Conservation (phyloP, 2,113 vertebrate species). For the Calonectris borealis region DNA sequence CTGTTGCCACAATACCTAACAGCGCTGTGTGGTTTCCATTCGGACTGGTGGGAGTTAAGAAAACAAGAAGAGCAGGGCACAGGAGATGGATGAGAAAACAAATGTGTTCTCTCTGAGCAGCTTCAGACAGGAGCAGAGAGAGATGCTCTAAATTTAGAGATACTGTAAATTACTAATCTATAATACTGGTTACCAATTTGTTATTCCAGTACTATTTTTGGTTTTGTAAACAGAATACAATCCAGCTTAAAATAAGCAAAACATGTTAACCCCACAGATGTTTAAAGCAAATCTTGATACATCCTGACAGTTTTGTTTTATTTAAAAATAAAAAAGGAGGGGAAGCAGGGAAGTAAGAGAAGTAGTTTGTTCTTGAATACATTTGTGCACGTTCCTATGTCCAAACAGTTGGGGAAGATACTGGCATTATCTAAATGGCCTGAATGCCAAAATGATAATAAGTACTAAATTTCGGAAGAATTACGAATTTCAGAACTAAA, state of each 20-base stretch:
- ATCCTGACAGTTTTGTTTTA: background rate
- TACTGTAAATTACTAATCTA: background rate
- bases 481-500: background rate
- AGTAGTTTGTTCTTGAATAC: background rate
- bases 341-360: background rate
- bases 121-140: background rate
- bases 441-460: background rate
- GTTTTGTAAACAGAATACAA: background rate
- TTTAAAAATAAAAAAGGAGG: background rate
- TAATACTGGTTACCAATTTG: background rate
- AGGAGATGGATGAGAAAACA: background rate
- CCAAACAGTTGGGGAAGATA: background rate
- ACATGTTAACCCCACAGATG: rapidly evolving
- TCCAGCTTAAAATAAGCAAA: background rate
- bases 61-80: background rate
- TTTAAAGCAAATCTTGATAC: background rate
- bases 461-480: background rate
- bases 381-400: rapidly evolving
- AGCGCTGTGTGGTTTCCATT: background rate
- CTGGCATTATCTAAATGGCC: background rate
- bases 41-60: background rate
- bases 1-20: background rate
- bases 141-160: background rate
- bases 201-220: background rate
- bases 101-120: background rate